Evolutionary conservation across 2,888 invertebrate species (phyloP), one percentile per base, ranked within the genome.

Genomic region (Orthosia gothica): DNA sequence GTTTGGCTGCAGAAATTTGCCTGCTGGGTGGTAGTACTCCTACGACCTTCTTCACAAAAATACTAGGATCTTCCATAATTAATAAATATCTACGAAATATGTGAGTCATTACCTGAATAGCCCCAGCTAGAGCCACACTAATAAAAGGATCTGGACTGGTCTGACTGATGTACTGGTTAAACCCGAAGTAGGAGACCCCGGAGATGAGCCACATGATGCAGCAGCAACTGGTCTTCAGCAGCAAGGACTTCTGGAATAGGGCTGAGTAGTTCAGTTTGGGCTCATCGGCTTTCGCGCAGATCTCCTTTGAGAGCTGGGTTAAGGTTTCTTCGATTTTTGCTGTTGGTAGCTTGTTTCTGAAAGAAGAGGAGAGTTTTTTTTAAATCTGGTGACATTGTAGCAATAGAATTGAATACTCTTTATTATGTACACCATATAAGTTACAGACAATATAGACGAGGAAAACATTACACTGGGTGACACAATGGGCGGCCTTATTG

Each of bases 141-240:
- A 98, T 79, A 89, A 98, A 99, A 16, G 98, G 98, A 88, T 98
- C 97, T 0, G 98, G 98, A 12, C 98, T 98, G 40, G 98, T 97
- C 91, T 98, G 97, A 5, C 98, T 98, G 83, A 98, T 97, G 93
- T 98, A 98, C 93, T 98, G 98, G 64, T 98, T 98, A 79, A 99
- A 97, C 0, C 99, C 99, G 89, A 98, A 99, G 94, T 98, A 98
- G 54, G 98, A 98, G 91, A 99, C 96, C 0, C 99, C 98, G 16
- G 98, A 97, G 5, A 98, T 97, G n/a, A 98, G 95, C 99, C 98
- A 99, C 87, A 98, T 97, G 85, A 97, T 97, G 85, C 97, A 97
- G 89, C 98, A 97, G 84, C 97, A 97, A 0, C 97, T 81, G 0
- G 98, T 98, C 89, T 97, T 98, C 58, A 96, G 83, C 57, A 98